Evolutionary conservation across 1,140 invertebrate species (phyloP), one percentile per base, ranked within the genome.

Genomic region (Macrosteles quadrilineatus): DNA sequence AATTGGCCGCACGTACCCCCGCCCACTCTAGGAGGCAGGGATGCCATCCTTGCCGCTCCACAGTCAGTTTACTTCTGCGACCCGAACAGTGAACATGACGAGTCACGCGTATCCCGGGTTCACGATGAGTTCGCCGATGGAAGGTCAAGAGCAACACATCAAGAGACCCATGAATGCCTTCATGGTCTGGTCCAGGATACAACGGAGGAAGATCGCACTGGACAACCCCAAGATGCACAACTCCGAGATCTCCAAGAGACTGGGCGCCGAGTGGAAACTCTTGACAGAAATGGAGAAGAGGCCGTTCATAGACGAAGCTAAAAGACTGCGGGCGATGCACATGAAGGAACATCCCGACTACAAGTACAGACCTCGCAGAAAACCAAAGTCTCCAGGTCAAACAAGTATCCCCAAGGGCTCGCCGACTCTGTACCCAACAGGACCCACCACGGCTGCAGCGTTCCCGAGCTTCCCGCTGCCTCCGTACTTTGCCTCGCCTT

Each of bases 181-280:
- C 81, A 94, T 94, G 92, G 92, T 94, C 0, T 95, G 92, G 92
- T 94, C 91, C 0, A 82, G 91, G 36, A 88, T 93, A 64, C 92
- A 95, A 76, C 83, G 93, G 4, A 84, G 91, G 9, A 92, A 97
- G 81, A 98, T 98, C 77, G 95, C 96, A 1, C 89, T 95, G 78
- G 95, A 98, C 75, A 97, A 98, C 81, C 96, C 96, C 27, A 97
- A 98, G 83, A 97, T 98, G 95, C 96, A 98, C 84, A 98, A 98
- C 79, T 97, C 95, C 0, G 95, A 98, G 81, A 98, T 98, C 73
- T 95, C 92, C 40, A 98, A 98, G 81, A 85, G 94, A 47, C 83
- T 98, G 19, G 84, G 96, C 0, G 93, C 94, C 27, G 96, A 98
- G 78, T 98, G 96, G 96, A 98, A 98, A 80, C 79, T 96, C 71